Percentiles rank a stretch among this genome's conserved stretches.
Conservation (phyloP, 1,140 invertebrate species). For the Anastrepha ludens region DNA sequence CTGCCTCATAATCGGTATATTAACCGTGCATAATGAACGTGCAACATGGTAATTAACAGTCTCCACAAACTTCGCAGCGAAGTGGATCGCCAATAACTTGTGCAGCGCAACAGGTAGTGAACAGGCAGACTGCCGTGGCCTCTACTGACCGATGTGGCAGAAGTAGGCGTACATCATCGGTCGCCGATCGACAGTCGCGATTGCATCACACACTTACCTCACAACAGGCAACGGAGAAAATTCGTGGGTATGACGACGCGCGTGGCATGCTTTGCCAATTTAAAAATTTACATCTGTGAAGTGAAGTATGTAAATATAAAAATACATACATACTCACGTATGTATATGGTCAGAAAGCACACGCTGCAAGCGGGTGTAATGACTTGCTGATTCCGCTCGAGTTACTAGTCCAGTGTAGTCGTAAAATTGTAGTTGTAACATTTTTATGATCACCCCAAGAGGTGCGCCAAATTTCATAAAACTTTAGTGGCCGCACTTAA, state of each 20-base stretch:
- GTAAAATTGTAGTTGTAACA: constrained; percentile 12
- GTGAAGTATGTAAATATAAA: no score
- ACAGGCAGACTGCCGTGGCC: neutral
- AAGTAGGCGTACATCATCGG: constrained; percentile 24
- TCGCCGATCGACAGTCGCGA: constrained; percentile 2
- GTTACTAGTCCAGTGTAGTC: neutral
- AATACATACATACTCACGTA: neutral
- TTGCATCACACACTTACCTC: constrained; percentile 17
- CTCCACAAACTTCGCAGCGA: neutral
- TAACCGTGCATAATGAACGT: neutral
- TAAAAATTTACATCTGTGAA: constrained; percentile 5
- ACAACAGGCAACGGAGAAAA: neutral
- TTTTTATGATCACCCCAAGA: neutral
- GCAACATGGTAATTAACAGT: constrained; percentile 33
- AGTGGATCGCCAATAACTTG: neutral
- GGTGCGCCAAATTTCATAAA: neutral
- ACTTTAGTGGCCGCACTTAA: constrained; percentile 17
- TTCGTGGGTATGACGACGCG: no score
- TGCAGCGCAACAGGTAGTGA: neutral
- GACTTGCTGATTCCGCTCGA: constrained; percentile 17
- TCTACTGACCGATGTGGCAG: neutral
- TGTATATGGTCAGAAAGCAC: neutral
- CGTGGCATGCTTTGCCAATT: constrained; percentile 5
- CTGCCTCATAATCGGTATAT: constrained; percentile 11
- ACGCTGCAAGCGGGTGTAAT: constrained; percentile 16